Base-by-base conservation (phyloP, 2,797 vertebrate species). In the Malurus splendens region DNA sequence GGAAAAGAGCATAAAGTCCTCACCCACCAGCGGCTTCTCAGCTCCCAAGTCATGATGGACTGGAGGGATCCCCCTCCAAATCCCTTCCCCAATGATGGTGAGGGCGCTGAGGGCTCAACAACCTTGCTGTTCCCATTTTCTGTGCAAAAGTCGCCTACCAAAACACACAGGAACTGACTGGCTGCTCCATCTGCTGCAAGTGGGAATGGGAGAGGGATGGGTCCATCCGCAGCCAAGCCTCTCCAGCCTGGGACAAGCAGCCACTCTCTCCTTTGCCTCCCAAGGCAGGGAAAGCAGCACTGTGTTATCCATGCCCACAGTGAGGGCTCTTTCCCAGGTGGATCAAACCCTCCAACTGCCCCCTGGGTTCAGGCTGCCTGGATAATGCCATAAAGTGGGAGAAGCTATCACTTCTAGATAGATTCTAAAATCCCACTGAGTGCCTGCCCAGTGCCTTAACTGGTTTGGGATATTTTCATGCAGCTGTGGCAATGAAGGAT, bases 371-470 rank as follows among this genome's bases (percentile, higher is more conserved):
- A 3, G 1, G 18, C 76, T 65, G 30, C 30, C 52, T 8, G 1
- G 64, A 56, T 52, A 51, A 44, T 6, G 17, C 32, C 14, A 2
- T 7, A 2, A 32, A 75, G 55, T 12, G 2, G 33, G 47, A 81
- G 47, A 82, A 75, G 18, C 14, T 7, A 1, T 38, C 0, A 0
- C 42, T n/a, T n/a, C n/a, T n/a, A n/a, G n/a, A n/a, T n/a, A n/a
- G n/a, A n/a, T n/a, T n/a, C n/a, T 82, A 86, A 71, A 93, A 56
- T 33, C 74, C 27, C 28, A 20, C 33, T 0, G 9, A 78, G 52
- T 48, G 52, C 18, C 66, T 56, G 54, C 33, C 41, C 1, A 3
- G 16, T 24, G n/a, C 71, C 47, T 67, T 65, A 62, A 66, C 51
- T 64, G 27, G 27, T 66, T 2, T 2, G 0, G 45, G 56, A 38